Evolutionary conservation across 2,888 invertebrate genomes (phyloP).

Genomic region (Lathronympha strigana): DNA sequence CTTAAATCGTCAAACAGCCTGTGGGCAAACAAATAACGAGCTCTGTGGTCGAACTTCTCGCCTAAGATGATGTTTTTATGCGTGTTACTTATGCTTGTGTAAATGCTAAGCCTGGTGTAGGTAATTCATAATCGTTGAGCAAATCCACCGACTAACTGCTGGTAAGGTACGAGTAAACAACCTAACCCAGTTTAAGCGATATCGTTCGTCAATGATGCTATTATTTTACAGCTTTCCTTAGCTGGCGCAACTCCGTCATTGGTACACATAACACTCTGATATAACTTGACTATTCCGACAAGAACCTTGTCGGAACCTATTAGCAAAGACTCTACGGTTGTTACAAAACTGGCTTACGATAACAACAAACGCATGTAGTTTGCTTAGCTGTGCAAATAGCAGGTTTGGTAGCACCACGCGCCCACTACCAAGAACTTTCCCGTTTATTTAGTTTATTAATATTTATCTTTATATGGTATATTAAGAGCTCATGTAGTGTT

Average conservation of each 20-base stretch:
- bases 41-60: too few species aligned
- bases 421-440: slow-evolving; percentile 74
- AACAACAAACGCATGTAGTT: slow-evolving; percentile 70
- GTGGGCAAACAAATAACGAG: too few species aligned
- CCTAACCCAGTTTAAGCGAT: slow-evolving; percentile 63
- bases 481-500: slow-evolving; percentile 34
- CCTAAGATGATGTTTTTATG: too few species aligned
- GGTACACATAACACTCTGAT: slow-evolving; percentile 56
- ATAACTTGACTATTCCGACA: slow-evolving; percentile 58
- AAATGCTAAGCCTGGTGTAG: neutral
- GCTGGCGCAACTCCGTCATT: slow-evolving; percentile 66
- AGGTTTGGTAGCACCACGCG: slow-evolving; percentile 72
- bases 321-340: slow-evolving; percentile 50
- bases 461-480: slow-evolving; percentile 62
- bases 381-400: slow-evolving; percentile 81
- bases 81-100: too few species aligned
- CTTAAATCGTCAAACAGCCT: too few species aligned
- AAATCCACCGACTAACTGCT: slow-evolving; percentile 44
- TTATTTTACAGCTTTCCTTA: slow-evolving; percentile 65
- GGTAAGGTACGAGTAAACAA: slow-evolving; percentile 59
- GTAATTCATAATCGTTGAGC: slow-evolving; percentile 2
- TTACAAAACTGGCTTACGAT: slow-evolving; percentile 60
- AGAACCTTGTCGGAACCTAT: slow-evolving; percentile 53
- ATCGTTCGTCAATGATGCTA: slow-evolving; percentile 60
- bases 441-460: slow-evolving; percentile 66